A percentile compares a stretch with the other conserved stretches of the same genome.
Conservation (phyloP, 1,140 invertebrate species). For the Aphis gossypii region DNA sequence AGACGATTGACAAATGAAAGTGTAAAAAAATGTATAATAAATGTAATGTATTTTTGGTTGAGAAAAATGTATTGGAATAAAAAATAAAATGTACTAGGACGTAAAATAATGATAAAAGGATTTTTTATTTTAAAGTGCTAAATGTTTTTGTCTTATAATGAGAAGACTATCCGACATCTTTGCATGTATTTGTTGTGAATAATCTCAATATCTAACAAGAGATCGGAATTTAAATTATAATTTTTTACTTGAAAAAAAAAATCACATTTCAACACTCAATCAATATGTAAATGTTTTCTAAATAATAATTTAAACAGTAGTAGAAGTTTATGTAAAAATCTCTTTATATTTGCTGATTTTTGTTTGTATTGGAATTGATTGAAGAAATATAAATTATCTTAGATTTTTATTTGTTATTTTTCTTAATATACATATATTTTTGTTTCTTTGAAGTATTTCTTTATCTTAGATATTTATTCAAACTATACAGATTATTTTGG, state of each 20-base stretch:
- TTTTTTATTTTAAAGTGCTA: too few species aligned
- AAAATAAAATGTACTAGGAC: too few species aligned
- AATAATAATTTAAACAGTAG: neutral
- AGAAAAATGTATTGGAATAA: too few species aligned
- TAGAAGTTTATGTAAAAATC: neutral
- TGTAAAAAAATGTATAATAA: too few species aligned
- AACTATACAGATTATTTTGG: neutral
- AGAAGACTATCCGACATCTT: neutral
- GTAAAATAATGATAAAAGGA: too few species aligned
- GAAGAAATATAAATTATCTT: neutral
- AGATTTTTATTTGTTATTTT: neutral
- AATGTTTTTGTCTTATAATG: too few species aligned
- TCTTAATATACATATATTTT: neutral
- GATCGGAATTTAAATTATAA: too few species aligned
- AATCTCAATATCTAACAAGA: neutral
- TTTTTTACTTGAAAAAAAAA: neutral
- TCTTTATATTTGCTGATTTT: neutral
- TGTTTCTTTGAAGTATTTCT: neutral
- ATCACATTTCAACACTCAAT: neutral
- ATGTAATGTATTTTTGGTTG: too few species aligned
- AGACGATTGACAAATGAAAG: neutral
- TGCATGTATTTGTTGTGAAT: neutral
- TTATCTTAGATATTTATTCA: constrained; percentile 5
- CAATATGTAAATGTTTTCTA: neutral
- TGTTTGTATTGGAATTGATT: neutral